These are phyloP conservation scores for Dioctria linearis DNA, from an alignment of 2,888 invertebrate species.

Conservation along the genomic window DNA sequence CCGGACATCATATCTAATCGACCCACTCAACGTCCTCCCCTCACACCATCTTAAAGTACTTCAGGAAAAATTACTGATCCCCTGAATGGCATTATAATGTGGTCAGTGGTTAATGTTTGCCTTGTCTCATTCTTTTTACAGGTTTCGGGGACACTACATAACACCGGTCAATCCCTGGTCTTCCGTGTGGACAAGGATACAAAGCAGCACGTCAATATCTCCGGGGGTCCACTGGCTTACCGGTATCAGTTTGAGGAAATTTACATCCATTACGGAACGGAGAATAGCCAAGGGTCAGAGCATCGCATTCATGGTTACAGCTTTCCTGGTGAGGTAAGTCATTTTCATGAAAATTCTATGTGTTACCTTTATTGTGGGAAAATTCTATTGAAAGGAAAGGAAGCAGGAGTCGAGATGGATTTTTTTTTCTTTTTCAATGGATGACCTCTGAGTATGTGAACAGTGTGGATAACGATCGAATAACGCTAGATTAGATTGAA, in stretches of 20 bases:
- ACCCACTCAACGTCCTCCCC: slow-evolving; percentile 43
- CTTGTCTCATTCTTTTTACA: slow-evolving; percentile 67
- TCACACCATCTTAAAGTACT: not conserved
- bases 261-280: slow-evolving; percentile 94
- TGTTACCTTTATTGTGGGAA: slow-evolving; percentile 22
- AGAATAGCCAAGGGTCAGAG: slow-evolving; percentile 93
- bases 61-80: slow-evolving; percentile 8
- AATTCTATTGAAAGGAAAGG: not conserved
- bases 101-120: slow-evolving; percentile 27
- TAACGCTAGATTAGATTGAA: slow-evolving; percentile 15
- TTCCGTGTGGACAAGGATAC: slow-evolving; percentile 93
- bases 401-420: slow-evolving; percentile 24
- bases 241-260: slow-evolving; percentile 96
- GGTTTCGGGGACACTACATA: slow-evolving; percentile 91
- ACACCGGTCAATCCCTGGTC: slow-evolving; percentile 95
- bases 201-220: slow-evolving; percentile 93
- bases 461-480: slow-evolving; percentile 35
- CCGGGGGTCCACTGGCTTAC: slow-evolving; percentile 96
- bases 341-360: slow-evolving; percentile 2
- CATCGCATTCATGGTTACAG: slow-evolving; percentile 95
- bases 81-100: slow-evolving; percentile 32
- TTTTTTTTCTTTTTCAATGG: not conserved
- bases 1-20: slow-evolving; percentile 55
- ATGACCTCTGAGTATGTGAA: slow-evolving; percentile 8
- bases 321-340: slow-evolving; percentile 96